Conservation (phyloP, 2,888 invertebrate genomes). For the Ptilodon capucinus region DNA sequence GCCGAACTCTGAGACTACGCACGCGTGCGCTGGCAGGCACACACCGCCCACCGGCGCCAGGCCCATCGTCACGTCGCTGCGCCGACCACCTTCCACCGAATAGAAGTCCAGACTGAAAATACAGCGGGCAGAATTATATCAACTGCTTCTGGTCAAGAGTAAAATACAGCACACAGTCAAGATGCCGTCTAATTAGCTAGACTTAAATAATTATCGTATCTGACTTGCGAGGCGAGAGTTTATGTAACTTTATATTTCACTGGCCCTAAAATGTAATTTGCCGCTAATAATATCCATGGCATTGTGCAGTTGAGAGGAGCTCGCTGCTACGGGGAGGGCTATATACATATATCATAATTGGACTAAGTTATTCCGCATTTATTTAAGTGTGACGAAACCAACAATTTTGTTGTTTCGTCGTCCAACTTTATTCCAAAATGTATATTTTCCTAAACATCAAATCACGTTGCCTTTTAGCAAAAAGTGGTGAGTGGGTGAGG, state of each 20-base stretch:
- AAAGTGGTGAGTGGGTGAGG: slow-evolving; percentile 1
- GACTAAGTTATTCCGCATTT: no score
- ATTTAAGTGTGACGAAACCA: background rate
- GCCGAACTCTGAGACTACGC: slow-evolving; percentile 91
- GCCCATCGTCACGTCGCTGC: slow-evolving; percentile 90
- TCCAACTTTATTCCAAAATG: background rate
- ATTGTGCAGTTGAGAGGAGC: no score
- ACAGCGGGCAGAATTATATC: background rate
- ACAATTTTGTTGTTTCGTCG: background rate
- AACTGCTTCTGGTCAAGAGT: background rate
- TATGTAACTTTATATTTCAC: no score
- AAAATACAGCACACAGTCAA: no score
- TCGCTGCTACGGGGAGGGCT: no score
- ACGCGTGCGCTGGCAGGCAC: slow-evolving; percentile 87
- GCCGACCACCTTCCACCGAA: slow-evolving; percentile 86
- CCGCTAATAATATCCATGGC: no score
- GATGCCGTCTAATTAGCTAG: no score
- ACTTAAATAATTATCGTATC: no score
- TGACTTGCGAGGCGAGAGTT: no score
- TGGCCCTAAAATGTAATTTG: no score
- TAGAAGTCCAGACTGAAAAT: slow-evolving; percentile 86
- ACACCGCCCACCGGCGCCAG: slow-evolving; percentile 91
- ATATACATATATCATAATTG: no score
- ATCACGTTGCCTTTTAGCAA: slow-evolving; percentile 11
- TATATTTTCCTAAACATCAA: slow-evolving; percentile 1